These are phyloP conservation scores for Peromyscus nudipes DNA, from an alignment of 2,797 vertebrate genomes.

Conservation along the genomic window DNA sequence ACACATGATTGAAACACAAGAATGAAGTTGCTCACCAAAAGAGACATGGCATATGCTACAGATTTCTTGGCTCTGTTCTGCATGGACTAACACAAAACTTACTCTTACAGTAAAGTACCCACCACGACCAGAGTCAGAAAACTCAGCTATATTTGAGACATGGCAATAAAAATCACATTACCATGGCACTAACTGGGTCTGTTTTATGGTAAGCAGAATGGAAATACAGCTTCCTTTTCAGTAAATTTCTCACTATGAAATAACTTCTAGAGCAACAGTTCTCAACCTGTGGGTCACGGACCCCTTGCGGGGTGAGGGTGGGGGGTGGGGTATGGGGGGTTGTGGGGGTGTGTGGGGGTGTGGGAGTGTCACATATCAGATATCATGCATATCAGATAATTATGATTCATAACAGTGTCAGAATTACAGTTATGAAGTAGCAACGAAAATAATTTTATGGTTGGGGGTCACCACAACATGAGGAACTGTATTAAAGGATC, in stretches of 20 bases:
- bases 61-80: background rate
- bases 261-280: background rate
- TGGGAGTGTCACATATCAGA: background rate
- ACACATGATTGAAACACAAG: background rate
- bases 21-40: background rate
- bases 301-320: too few species aligned
- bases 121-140: background rate
- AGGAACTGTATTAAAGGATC: background rate
- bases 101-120: background rate
- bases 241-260: background rate
- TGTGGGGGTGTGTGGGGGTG: too few species aligned
- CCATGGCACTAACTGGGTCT: background rate
- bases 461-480: background rate
- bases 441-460: background rate
- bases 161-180: conserved; percentile 15
- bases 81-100: background rate
- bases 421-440: background rate
- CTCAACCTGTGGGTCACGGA: background rate
- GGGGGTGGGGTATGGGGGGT: too few species aligned
- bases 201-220: background rate
- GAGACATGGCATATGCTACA: background rate
- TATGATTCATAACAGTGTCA: background rate
- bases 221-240: background rate
- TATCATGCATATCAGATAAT: background rate
- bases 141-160: background rate